A percentile compares a stretch with the other conserved stretches of the same genome.
phyloP scores from a whole-genome alignment of 2,888 invertebrate species.

The Sesia apiformis region DNA sequence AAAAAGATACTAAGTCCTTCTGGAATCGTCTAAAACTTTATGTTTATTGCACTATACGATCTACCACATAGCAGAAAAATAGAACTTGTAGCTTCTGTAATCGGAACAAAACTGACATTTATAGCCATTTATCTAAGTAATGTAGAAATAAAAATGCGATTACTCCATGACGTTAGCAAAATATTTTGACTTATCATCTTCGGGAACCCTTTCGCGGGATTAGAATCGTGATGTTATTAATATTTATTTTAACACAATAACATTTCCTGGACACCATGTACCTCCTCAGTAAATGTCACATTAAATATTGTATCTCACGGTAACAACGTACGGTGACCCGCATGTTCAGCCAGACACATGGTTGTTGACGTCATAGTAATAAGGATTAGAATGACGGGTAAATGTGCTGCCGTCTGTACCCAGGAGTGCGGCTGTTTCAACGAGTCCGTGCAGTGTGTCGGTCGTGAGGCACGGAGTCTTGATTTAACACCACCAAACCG shows the following conservation, averaged over 20 bases:
- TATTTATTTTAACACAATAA: not conserved
- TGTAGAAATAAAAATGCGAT: too few species aligned
- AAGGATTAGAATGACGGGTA: too few species aligned
- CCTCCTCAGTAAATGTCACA: not conserved
- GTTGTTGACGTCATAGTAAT: too few species aligned
- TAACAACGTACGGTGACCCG: not conserved
- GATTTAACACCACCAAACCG: conserved; percentile 8
- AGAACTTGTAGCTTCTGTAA: too few species aligned
- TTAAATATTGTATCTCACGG: not conserved
- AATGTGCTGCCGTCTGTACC: not conserved
- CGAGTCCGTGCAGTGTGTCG: not conserved
- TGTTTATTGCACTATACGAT: too few species aligned
- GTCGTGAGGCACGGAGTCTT: conserved; percentile 12
- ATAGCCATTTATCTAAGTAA: too few species aligned
- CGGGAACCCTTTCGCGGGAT: not conserved
- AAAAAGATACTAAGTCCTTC: too few species aligned
- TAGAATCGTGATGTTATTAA: not conserved
- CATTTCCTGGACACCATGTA: not conserved
- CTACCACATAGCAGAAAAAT: too few species aligned
- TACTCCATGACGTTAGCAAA: not conserved
- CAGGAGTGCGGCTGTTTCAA: not conserved
- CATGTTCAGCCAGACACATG: too few species aligned
- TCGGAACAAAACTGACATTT: too few species aligned
- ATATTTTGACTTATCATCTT: not conserved
- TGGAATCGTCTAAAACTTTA: too few species aligned